These are phyloP conservation scores for Agrilus biguttatus DNA, from an alignment of 2,888 invertebrate species.

Conservation along the genomic window DNA sequence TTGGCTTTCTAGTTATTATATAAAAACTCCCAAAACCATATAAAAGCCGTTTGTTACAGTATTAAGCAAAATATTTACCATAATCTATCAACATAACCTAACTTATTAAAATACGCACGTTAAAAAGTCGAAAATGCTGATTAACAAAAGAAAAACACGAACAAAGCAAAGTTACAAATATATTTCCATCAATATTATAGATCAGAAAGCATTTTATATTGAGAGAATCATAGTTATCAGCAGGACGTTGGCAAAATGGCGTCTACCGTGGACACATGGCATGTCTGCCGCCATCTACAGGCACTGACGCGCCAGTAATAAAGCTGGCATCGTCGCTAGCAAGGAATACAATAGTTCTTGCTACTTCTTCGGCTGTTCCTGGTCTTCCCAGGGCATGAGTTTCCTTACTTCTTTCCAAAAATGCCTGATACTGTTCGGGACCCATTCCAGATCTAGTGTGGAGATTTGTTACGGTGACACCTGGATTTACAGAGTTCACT, in stretches of 20 bases:
- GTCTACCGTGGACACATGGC: conserved; percentile 81
- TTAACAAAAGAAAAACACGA: too few species aligned
- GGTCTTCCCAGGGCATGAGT: conserved; percentile 88
- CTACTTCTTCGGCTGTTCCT: conserved; percentile 75
- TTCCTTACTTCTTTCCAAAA: conserved; percentile 67
- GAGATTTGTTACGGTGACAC: conserved; percentile 78
- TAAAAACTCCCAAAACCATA: too few species aligned
- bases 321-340: conserved; percentile 80
- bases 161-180: too few species aligned
- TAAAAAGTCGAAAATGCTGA: too few species aligned
- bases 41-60: too few species aligned
- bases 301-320: conserved; percentile 77
- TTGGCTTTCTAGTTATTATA: too few species aligned
- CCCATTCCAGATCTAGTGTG: conserved; percentile 78
- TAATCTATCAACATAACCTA: too few species aligned
- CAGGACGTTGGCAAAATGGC: conserved; percentile 11
- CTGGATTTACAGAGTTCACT: conserved; percentile 88
- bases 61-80: too few species aligned
- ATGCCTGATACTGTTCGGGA: conserved; percentile 66
- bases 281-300: conserved; percentile 91
- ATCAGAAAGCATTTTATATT: too few species aligned
- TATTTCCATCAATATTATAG: too few species aligned
- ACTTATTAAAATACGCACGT: too few species aligned
- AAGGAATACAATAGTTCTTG: conserved; percentile 78
- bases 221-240: too few species aligned